A percentile compares a stretch with the other conserved stretches of the same genome.
Evolutionary conservation across 2,113 vertebrate species (phyloP).

Genomic region (Aramus guarauna): DNA sequence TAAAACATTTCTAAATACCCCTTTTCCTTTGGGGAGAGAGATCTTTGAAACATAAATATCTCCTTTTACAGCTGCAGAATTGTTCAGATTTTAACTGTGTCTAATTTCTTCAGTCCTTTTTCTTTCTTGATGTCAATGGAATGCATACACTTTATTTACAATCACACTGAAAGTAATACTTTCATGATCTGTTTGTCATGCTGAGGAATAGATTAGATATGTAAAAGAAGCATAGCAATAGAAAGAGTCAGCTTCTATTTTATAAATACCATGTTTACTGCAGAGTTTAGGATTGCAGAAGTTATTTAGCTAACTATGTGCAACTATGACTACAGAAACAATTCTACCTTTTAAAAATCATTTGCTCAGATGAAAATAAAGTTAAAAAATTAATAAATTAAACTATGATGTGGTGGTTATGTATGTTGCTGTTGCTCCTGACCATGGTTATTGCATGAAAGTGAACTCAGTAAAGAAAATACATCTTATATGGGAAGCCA

Average conservation of each 20-base stretch:
- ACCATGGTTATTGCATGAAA: background rate
- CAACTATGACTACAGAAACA: background rate
- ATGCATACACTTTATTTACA: background rate
- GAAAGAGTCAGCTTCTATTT: background rate
- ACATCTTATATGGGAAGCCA: background rate
- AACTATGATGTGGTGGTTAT: background rate
- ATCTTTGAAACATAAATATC: background rate
- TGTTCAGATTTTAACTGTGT: constrained; percentile 37
- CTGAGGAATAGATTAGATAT: background rate
- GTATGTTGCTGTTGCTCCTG: background rate
- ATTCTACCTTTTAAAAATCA: background rate
- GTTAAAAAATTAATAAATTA: background rate
- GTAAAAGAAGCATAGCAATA: background rate
- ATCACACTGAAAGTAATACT: background rate
- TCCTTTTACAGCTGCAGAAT: constrained; percentile 38
- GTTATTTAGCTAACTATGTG: background rate
- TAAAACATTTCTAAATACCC: constrained; percentile 12
- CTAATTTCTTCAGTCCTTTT: constrained; percentile 46
- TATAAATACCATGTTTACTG: background rate
- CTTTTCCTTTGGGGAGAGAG: background rate
- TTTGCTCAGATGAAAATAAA: background rate
- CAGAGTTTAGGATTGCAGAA: background rate
- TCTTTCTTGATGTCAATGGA: constrained; percentile 1
- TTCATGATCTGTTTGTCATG: background rate
- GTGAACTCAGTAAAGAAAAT: background rate